phyloP scores from a whole-genome alignment of 2,113 vertebrate species.

The Strix aluco region DNA sequence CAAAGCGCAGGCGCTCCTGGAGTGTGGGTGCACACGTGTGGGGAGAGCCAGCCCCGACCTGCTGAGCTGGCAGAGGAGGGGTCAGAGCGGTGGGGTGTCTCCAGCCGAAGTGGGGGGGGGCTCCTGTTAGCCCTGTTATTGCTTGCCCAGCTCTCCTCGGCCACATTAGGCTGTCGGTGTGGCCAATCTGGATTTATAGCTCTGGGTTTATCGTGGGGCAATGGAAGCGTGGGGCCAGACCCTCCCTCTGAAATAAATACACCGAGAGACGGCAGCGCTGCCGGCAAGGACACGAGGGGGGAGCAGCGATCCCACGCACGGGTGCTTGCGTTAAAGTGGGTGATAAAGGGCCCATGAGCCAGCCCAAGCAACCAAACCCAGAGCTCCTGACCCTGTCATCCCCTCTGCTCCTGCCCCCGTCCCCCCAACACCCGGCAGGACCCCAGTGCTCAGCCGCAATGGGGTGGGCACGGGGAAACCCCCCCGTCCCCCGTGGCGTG shows the following conservation, averaged over 20 bases:
- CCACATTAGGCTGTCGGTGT: neutral
- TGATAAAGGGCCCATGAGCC: too few species aligned
- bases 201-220: neutral
- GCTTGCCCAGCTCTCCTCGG: accelerated
- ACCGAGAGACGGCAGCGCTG: accelerated
- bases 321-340: neutral
- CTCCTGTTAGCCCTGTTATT: neutral
- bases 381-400: neutral
- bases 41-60: neutral
- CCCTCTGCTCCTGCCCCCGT: neutral
- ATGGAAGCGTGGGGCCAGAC: neutral
- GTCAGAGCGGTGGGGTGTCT: neutral
- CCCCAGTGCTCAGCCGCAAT: accelerated
- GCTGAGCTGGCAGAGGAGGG: neutral
- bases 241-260: neutral
- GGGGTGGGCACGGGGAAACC: neutral
- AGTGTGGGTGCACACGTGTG: accelerated
- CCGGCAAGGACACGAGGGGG: accelerated
- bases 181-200: neutral
- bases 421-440: too few species aligned
- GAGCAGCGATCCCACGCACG: neutral
- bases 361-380: neutral
- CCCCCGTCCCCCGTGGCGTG: accelerated
- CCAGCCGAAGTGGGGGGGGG: neutral
- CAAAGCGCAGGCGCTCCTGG: neutral